Percentiles rank a stretch among this genome's conserved stretches.
Conservation (phyloP, 1,140 invertebrate species). For the Lucilia cuprina region DNA sequence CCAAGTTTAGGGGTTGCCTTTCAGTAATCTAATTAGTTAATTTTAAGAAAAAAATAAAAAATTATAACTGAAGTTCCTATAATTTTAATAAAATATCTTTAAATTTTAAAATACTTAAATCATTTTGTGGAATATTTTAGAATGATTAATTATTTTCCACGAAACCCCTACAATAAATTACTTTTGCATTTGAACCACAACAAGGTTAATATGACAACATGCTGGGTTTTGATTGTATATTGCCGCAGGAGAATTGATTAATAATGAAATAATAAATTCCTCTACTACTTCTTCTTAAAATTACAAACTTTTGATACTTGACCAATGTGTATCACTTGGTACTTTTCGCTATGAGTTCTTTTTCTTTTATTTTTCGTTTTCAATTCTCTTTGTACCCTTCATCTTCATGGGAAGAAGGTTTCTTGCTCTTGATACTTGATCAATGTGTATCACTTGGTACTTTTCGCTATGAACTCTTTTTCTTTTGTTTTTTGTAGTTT, state of each 20-base stretch:
- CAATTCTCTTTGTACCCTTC: too few species aligned
- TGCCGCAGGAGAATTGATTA: slow-evolving; percentile 13
- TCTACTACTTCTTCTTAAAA: neutral
- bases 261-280: neutral
- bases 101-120: too few species aligned
- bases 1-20: neutral
- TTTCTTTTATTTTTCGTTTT: neutral
- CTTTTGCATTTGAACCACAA: neutral
- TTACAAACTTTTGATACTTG: neutral
- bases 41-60: neutral
- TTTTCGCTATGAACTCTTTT: too few species aligned
- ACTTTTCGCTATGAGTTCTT: neutral
- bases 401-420: too few species aligned
- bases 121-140: neutral
- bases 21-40: neutral
- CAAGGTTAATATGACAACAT: slow-evolving; percentile 7
- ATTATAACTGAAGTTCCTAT: neutral
- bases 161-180: neutral
- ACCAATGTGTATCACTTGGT: neutral
- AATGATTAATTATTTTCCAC: neutral
- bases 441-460: too few species aligned
- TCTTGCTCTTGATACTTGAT: too few species aligned
- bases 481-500: too few species aligned
- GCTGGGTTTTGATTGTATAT: neutral
- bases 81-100: too few species aligned